Conservation (phyloP, 2,113 vertebrate genomes). For the Pipra filicauda region DNA sequence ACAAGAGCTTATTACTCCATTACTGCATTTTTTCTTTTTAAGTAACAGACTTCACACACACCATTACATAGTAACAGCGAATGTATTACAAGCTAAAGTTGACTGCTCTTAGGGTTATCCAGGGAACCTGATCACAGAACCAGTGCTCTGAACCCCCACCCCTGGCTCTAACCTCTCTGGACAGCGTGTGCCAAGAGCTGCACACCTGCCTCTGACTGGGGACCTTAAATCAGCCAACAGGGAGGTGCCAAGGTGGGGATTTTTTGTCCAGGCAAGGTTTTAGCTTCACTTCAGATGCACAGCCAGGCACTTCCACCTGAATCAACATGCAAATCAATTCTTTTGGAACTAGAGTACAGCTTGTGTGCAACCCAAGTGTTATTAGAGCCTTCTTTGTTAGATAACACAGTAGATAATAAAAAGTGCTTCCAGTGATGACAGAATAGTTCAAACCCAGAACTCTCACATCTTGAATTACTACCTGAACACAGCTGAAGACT, state of each 20-base stretch:
- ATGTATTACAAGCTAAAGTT: background rate
- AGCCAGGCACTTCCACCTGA: background rate
- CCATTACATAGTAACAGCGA: background rate
- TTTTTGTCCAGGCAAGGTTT: background rate
- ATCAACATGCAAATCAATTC: background rate
- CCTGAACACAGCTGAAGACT: background rate
- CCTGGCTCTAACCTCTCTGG: background rate
- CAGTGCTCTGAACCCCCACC: background rate
- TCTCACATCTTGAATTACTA: background rate
- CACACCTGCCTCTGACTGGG: background rate
- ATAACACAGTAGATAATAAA: background rate
- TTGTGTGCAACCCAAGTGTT: background rate
- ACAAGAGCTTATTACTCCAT: background rate
- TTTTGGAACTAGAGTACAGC: accelerated
- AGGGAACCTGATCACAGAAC: background rate
- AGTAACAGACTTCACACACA: background rate
- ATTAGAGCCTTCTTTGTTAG: background rate
- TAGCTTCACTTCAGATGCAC: background rate
- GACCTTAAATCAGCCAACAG: background rate
- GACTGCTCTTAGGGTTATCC: background rate
- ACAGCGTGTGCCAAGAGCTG: background rate
- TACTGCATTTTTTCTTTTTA: background rate
- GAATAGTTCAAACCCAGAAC: accelerated
- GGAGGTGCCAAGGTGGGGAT: background rate
- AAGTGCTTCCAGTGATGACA: background rate